These are phyloP conservation scores for Drosophila acutilabella DNA, from an alignment of 2,888 invertebrate species.

Conservation along the genomic window DNA sequence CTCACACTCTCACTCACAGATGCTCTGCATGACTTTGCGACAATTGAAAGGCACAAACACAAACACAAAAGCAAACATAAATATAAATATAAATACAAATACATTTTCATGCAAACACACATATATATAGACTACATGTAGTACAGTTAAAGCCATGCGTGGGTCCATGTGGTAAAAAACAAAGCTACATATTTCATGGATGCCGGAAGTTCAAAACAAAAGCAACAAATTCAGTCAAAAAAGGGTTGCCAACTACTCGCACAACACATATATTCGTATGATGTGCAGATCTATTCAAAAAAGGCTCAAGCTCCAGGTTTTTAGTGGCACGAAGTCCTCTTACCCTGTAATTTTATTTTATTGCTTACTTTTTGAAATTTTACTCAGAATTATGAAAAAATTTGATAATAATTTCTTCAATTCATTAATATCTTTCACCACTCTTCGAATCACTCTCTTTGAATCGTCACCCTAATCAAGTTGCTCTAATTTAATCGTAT, in stretches of 20 bases:
- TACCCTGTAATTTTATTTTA: constrained; percentile 5
- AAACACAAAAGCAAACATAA: constrained; percentile 4
- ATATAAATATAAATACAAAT: constrained; percentile 11
- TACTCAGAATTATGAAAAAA: too few relatives aligned
- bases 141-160: constrained; percentile 22
- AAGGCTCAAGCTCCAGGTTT: neutral
- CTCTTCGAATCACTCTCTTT: too few relatives aligned
- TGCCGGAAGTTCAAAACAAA: constrained; percentile 64
- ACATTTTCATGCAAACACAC: neutral
- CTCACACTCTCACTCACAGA: neutral
- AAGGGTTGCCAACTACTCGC: constrained; percentile 57
- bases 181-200: constrained; percentile 67
- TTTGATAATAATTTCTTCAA: too few relatives aligned
- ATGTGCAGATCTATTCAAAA: constrained; percentile 52
- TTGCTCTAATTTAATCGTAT: neutral
- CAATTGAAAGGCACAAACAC: constrained; percentile 52
- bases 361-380: too few relatives aligned
- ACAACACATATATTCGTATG: constrained; percentile 47
- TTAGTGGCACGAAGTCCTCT: neutral
- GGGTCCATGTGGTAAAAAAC: constrained; percentile 49
- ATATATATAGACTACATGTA: constrained; percentile 22
- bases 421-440: too few relatives aligned
- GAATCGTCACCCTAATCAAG: neutral
- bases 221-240: constrained; percentile 53
- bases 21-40: constrained; percentile 53